phyloP scores from a whole-genome alignment of 2,888 invertebrate genomes.

The Epistrophe eligans region DNA sequence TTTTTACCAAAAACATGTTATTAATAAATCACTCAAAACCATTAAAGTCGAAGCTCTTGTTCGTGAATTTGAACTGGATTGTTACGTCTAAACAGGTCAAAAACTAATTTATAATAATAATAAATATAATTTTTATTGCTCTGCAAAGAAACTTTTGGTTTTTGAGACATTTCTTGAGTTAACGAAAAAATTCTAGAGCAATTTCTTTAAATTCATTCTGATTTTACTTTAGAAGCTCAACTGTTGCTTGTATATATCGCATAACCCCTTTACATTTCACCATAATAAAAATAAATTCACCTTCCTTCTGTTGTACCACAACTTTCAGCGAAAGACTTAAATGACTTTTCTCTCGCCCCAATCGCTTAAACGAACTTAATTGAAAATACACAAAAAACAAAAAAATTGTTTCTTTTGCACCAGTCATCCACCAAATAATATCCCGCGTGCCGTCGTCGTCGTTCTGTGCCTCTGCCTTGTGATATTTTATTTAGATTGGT shows the following conservation, averaged over 20 bases:
- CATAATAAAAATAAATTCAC: conserved; percentile 23
- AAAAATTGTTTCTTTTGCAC: background rate
- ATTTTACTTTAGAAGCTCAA: conserved; percentile 25
- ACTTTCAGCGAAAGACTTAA: conserved; percentile 46
- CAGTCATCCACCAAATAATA: conserved; percentile 12
- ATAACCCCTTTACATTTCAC: conserved; percentile 39
- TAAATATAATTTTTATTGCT: too few relatives aligned
- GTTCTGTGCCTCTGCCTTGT: background rate
- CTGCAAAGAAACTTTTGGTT: background rate
- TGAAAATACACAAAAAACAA: conserved; percentile 3
- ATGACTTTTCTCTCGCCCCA: conserved; percentile 28
- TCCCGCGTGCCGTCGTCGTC: conserved; percentile 11
- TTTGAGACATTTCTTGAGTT: background rate
- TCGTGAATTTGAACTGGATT: background rate
- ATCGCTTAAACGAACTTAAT: conserved; percentile 44
- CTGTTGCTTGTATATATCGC: conserved; percentile 51
- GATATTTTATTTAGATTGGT: conserved; percentile 14
- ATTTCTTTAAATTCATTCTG: background rate
- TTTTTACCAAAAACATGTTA: background rate
- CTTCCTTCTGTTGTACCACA: conserved; percentile 21
- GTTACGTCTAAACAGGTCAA: background rate
- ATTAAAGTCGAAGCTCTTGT: background rate
- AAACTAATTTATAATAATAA: background rate
- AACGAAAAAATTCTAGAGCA: background rate
- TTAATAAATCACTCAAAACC: background rate